Evolutionary conservation across 2,113 vertebrate genomes (phyloP).

Genomic region (Dipodomys merriami): DNA sequence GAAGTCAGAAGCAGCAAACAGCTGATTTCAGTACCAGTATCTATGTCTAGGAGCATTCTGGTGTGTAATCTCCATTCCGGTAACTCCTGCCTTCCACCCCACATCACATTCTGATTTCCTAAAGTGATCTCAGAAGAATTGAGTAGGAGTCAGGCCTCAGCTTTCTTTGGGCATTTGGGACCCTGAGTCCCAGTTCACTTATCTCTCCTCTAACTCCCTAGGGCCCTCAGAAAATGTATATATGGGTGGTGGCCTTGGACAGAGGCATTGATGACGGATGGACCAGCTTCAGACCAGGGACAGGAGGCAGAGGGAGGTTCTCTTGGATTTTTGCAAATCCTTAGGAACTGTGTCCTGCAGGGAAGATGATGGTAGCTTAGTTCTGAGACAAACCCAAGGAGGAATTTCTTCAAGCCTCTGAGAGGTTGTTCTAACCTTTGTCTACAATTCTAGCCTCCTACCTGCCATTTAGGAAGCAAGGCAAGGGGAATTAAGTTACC

Average conservation of each 20-base stretch:
- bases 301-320: neutral
- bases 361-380: neutral
- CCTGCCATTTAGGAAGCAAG: conserved; percentile 38
- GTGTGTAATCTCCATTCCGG: neutral
- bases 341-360: neutral
- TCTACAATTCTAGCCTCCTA: neutral
- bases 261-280: neutral
- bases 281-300: neutral
- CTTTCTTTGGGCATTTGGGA: neutral
- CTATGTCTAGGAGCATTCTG: neutral
- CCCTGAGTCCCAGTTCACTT: neutral
- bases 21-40: accelerated
- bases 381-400: neutral
- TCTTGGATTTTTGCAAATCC: neutral
- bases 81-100: neutral
- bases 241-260: neutral
- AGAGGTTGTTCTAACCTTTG: conserved; percentile 9
- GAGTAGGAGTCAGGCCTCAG: neutral
- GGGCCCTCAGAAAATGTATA: conserved; percentile 22
- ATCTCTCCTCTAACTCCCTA: neutral
- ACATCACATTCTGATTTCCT: neutral
- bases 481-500: neutral
- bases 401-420: conserved; percentile 8
- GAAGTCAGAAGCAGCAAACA: neutral
- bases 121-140: conserved; percentile 19